These are phyloP conservation scores for Micropterix aruncella DNA, from an alignment of 2,888 invertebrate genomes.

Conservation along the genomic window DNA sequence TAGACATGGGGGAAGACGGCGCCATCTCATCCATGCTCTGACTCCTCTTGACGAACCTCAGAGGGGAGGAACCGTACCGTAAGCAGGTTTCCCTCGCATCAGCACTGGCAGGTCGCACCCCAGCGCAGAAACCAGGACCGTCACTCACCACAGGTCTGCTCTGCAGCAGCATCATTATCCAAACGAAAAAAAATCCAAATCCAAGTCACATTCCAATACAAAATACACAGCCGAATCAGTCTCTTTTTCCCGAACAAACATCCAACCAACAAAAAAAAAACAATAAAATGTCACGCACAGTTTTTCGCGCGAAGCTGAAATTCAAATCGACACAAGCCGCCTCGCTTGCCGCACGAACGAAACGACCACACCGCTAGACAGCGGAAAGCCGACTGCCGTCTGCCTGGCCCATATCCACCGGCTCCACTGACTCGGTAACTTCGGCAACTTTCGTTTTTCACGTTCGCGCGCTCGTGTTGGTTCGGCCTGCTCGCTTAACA, in stretches of 20 bases:
- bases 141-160: slow-evolving; percentile 22
- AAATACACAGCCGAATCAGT: no score
- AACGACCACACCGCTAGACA: slow-evolving; percentile 21
- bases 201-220: no score
- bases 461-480: slow-evolving; percentile 19
- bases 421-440: slow-evolving; percentile 39
- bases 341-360: slow-evolving; percentile 1
- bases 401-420: slow-evolving; percentile 50
- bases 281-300: no score
- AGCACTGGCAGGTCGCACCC: slow-evolving; percentile 24
- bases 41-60: neutral
- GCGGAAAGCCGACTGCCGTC: slow-evolving; percentile 34
- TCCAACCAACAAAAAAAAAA: no score
- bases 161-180: slow-evolving; percentile 36
- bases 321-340: no score
- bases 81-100: slow-evolving; percentile 14
- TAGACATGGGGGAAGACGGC: neutral
- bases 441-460: slow-evolving; percentile 27
- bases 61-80: slow-evolving; percentile 12
- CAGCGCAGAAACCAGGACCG: slow-evolving; percentile 13
- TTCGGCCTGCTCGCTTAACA: slow-evolving; percentile 24
- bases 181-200: no score
- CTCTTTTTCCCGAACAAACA: no score
- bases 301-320: no score
- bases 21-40: neutral